Evolutionary conservation across 2,797 vertebrate species (phyloP), one percentile per base, ranked within the genome.

Genomic region (Malurus leucopterus): DNA sequence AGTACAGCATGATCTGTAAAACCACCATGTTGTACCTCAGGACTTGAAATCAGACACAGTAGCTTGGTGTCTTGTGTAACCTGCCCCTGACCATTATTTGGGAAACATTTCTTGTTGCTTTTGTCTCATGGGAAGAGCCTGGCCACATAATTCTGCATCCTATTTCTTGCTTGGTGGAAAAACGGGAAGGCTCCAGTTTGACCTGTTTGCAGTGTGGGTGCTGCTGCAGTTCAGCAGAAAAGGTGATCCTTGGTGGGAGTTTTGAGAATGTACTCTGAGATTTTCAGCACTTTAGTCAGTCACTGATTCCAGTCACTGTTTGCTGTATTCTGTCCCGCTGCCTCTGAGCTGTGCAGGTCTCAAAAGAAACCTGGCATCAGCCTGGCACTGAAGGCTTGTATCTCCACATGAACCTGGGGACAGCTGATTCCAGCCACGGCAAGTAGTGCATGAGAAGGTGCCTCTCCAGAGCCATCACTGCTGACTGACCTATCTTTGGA

Each of bases 371-470:
- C 2, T 41, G 54, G 36, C 26, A 9, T 36, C n/a, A 74, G 22
- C 9, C 16, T 83, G 59, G 26, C 11, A 9, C 53, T 46, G 30
- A 15, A 40, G 9, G 15, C 29, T 3, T 2, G 9, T 13, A 36
- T 36, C 5, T 8, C 12, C 4, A 0, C 0, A 0, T 7, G 44
- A 65, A 22, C 9, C 9, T 16, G 17, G n/a, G 26, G 17, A 27
- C 57, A 84, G 34, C 10, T 38, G 38, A 16, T 34, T 69, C 23
- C 11, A 23, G 17, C 5, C 3, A 1, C 1, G 0, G 1, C 41
- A 77, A 34, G 9, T 4, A 34, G 18, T 30, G 47, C 26, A 34
- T 29, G 5, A 41, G 7, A 64, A 2, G 27, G n/a, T n/a, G 3
- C 16, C n/a, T 77, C n/a, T 65, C 36, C 3, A 6, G 50, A 69